Conservation (phyloP, 2,113 vertebrate species). For the rabbit (Oryctolagus cuniculus) region DNA sequence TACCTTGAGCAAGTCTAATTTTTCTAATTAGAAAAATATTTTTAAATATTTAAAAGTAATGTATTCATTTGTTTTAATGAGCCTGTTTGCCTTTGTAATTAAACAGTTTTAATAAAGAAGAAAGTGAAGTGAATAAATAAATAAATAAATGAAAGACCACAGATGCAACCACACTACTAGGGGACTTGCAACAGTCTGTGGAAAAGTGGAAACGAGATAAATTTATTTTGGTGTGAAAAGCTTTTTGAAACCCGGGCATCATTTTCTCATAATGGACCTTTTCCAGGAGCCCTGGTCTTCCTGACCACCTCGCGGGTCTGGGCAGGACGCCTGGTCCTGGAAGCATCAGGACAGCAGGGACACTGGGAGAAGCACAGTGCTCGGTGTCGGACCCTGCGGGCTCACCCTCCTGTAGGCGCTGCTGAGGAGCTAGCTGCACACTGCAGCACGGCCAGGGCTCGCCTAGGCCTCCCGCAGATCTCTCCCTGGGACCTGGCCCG, state of each 20-base stretch:
- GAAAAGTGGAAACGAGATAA: too few relatives aligned
- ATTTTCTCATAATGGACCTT: too few relatives aligned
- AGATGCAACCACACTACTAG: background rate
- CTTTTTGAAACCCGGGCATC: too few relatives aligned
- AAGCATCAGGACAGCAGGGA: accelerated
- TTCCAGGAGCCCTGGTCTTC: too few relatives aligned
- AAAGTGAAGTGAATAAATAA: background rate
- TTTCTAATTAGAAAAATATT: slow-evolving; percentile 73
- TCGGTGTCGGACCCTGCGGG: accelerated
- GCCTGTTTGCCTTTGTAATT: slow-evolving; percentile 66
- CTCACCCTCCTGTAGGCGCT: background rate
- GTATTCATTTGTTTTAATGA: slow-evolving; percentile 67
- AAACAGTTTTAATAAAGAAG: slow-evolving; percentile 73
- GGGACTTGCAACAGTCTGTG: too few relatives aligned
- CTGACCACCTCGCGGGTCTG: accelerated
- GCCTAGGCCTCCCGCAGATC: accelerated
- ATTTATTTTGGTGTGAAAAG: too few relatives aligned
- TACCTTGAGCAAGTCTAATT: slow-evolving; percentile 53
- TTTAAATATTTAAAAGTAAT: slow-evolving; percentile 74
- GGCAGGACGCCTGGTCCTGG: accelerated
- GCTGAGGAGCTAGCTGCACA: background rate
- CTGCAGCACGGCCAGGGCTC: accelerated
- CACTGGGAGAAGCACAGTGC: accelerated
- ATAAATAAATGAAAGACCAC: background rate
- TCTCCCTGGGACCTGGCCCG: background rate